phyloP scores from a whole-genome alignment of 2,888 invertebrate genomes.

The Rhopalosiphum nymphaeae region DNA sequence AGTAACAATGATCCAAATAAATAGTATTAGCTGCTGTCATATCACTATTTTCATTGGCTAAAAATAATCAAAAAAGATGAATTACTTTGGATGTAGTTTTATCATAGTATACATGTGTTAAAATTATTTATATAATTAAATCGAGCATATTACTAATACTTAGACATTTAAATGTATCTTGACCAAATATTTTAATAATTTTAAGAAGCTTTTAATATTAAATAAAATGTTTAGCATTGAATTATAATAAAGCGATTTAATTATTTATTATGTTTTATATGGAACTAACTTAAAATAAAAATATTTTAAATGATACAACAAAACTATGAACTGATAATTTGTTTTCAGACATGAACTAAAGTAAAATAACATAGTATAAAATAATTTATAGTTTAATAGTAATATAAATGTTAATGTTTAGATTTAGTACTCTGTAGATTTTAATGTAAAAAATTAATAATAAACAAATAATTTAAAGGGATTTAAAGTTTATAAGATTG shows the following conservation, averaged over 20 bases:
- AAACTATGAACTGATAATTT: not conserved
- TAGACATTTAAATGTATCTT: conserved; percentile 72
- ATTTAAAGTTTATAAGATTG: not conserved
- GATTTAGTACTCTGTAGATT: not conserved
- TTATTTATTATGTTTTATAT: conserved; percentile 19
- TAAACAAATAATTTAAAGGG: not conserved
- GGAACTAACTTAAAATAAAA: conserved; percentile 41
- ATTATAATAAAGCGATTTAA: conserved; percentile 70
- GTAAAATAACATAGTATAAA: not conserved
- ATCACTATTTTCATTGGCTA: conserved; percentile 15
- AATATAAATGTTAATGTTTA: not conserved
- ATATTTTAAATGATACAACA: not conserved
- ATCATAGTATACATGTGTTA: not conserved
- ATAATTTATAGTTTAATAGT: not conserved
- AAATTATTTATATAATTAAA: conserved; percentile 26
- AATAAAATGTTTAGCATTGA: conserved; percentile 73
- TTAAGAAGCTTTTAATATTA: conserved; percentile 72
- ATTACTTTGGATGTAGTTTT: not conserved
- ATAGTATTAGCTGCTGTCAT: conserved; percentile 40
- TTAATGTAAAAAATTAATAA: not conserved
- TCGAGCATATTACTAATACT: conserved; percentile 68
- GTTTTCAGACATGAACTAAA: not conserved
- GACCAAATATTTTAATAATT: conserved; percentile 73
- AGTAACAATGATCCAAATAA: conserved; percentile 54
- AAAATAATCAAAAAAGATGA: not conserved